Percentiles rank a stretch among this genome's conserved stretches.
Evolutionary conservation across 2,888 invertebrate species (phyloP).

Genomic region (Hemithea aestivaria): DNA sequence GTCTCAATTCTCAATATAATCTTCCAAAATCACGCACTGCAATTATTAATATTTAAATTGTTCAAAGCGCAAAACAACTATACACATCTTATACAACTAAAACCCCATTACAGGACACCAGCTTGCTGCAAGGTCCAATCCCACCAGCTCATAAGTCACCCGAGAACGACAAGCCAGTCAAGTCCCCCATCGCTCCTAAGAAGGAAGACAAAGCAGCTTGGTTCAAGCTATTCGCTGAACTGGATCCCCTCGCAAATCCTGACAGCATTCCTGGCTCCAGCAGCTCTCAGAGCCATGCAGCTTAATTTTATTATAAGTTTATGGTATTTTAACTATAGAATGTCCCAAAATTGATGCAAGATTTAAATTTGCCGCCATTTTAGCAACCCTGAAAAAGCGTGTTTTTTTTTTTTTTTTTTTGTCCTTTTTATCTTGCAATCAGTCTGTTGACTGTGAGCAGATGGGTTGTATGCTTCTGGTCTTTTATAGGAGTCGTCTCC

Average conservation of each 20-base stretch:
- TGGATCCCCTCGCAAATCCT: conserved; percentile 94
- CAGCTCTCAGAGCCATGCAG: conserved; percentile 72
- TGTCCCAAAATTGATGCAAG: background rate
- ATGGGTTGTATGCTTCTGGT: too few relatives aligned
- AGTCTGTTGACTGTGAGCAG: too few relatives aligned
- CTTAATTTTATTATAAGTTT: conserved; percentile 39
- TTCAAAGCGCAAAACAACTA: too few relatives aligned
- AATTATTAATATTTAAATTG: too few relatives aligned
- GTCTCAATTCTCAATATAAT: background rate
- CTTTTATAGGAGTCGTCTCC: too few relatives aligned
- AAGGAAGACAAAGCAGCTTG: conserved; percentile 82
- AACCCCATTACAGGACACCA: conserved; percentile 49
- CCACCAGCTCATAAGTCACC: conserved; percentile 31
- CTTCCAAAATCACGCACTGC: too few relatives aligned
- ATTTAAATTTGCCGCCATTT: too few relatives aligned
- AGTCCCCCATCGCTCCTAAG: conserved; percentile 55
- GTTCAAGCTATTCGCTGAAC: conserved; percentile 95
- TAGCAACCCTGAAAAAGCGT: too few relatives aligned
- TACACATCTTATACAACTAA: too few relatives aligned
- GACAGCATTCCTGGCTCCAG: conserved; percentile 76
- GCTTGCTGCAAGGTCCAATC: conserved; percentile 42
- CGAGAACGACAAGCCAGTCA: conserved; percentile 32
- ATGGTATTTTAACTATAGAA: too few relatives aligned
- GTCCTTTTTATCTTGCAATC: too few relatives aligned
- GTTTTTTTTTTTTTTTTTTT: too few relatives aligned